Evolutionary conservation across 2,888 invertebrate species (phyloP).

Genomic region (Kuschelorhynchus macadamiae): DNA sequence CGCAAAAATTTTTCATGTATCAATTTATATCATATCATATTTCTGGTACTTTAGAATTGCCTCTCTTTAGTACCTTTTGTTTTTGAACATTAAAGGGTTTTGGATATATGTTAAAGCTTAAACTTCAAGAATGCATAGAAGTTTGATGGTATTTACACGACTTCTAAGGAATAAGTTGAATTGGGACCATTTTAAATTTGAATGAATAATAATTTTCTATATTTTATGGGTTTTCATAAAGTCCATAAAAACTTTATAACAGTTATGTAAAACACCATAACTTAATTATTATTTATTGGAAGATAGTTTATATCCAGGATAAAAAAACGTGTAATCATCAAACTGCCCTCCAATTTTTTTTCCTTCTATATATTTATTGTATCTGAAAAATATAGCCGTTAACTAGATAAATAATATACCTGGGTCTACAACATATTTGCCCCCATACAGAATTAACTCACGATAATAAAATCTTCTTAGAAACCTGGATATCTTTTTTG

Average conservation of each 20-base stretch:
- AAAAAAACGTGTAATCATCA: background rate
- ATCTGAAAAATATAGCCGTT: too few relatives aligned
- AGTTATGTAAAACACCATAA: too few relatives aligned
- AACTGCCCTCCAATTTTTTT: background rate
- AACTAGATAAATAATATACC: too few relatives aligned
- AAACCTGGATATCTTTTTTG: too few relatives aligned
- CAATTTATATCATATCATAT: slow-evolving; percentile 31
- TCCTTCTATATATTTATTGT: too few relatives aligned
- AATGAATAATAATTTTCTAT: too few relatives aligned
- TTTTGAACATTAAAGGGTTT: background rate
- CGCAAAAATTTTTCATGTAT: slow-evolving; percentile 11
- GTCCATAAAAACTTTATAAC: background rate
- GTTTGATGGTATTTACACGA: slow-evolving; percentile 26
- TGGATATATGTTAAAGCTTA: background rate
- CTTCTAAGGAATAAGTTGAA: slow-evolving; percentile 11
- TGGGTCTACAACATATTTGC: too few relatives aligned
- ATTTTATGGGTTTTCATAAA: background rate
- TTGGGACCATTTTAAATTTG: slow-evolving; percentile 31
- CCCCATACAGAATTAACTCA: too few relatives aligned
- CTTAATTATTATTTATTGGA: too few relatives aligned
- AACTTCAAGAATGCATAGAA: background rate
- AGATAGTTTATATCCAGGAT: background rate
- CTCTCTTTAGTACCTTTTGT: background rate
- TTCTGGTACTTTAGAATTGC: slow-evolving; percentile 15
- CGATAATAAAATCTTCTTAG: too few relatives aligned